Evolutionary conservation across 1,140 invertebrate genomes (phyloP).

Genomic region (Musca domestica): DNA sequence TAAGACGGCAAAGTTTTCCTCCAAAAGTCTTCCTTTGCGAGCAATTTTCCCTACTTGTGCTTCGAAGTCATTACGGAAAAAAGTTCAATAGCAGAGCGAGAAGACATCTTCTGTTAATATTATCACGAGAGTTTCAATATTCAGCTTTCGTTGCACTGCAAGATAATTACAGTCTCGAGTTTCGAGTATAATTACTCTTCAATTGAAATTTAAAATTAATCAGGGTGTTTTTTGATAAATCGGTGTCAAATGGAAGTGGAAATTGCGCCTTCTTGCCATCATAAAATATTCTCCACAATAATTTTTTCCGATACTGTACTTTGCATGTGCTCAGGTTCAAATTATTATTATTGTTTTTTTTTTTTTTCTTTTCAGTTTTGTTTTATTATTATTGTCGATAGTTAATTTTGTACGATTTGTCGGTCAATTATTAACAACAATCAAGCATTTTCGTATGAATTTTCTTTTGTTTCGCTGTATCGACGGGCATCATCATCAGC

Average conservation of each 20-base stretch:
- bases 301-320: too few relatives aligned
- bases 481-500: neutral
- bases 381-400: neutral
- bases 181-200: neutral
- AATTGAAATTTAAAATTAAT: too few relatives aligned
- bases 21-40: neutral
- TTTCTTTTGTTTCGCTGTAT: constrained; percentile 1
- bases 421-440: constrained; percentile 8
- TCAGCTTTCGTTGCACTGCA: neutral
- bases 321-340: constrained; percentile 4
- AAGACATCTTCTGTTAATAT: constrained; percentile 16
- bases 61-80: constrained; percentile 3
- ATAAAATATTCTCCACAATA: too few relatives aligned
- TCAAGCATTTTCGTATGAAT: neutral
- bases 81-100: constrained; percentile 10
- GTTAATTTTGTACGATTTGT: constrained; percentile 8
- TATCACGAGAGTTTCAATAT: constrained; percentile 2
- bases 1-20: neutral
- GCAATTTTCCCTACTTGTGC: neutral
- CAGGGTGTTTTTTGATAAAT: too few relatives aligned
- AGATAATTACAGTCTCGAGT: neutral
- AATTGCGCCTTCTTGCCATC: too few relatives aligned
- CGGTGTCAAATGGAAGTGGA: too few relatives aligned
- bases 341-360: constrained; percentile 1
- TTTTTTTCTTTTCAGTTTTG: too few relatives aligned